These are phyloP conservation scores for Helleia helle DNA, from an alignment of 2,888 invertebrate species.

Conservation along the genomic window DNA sequence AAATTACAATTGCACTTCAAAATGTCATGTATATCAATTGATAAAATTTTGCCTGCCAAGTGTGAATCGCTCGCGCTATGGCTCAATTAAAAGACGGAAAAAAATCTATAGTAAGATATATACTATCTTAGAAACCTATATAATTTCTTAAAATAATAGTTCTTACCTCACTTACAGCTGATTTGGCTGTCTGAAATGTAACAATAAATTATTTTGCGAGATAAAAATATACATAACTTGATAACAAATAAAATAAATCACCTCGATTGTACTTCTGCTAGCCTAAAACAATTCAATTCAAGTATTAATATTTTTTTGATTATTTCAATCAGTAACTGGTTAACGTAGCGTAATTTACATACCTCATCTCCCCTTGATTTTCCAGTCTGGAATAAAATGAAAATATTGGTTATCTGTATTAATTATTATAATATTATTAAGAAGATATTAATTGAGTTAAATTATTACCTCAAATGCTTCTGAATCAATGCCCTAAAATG, in stretches of 20 bases:
- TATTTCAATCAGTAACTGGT: too few relatives aligned
- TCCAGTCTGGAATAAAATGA: constrained; percentile 34
- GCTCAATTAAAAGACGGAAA: too few relatives aligned
- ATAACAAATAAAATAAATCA: not conserved
- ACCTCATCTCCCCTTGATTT: constrained; percentile 38
- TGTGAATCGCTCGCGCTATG: too few relatives aligned
- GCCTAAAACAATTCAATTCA: constrained; percentile 25
- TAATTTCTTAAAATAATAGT: too few relatives aligned
- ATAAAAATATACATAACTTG: not conserved
- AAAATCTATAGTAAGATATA: too few relatives aligned
- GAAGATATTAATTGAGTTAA: not conserved
- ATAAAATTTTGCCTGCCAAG: too few relatives aligned
- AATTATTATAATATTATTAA: not conserved
- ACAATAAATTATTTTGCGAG: not conserved
- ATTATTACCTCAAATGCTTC: constrained; percentile 50
- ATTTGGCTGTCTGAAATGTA: not conserved
- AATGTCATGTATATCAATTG: too few relatives aligned
- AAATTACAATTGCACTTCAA: too few relatives aligned
- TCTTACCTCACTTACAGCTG: not conserved
- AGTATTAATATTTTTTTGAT: too few relatives aligned
- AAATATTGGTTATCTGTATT: not conserved
- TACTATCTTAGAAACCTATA: too few relatives aligned
- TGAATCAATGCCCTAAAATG: constrained; percentile 52
- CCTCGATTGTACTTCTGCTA: constrained; percentile 25
- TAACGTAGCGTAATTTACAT: too few relatives aligned